Conservation (phyloP, 2,113 vertebrate species). For the Lontra canadensis region DNA sequence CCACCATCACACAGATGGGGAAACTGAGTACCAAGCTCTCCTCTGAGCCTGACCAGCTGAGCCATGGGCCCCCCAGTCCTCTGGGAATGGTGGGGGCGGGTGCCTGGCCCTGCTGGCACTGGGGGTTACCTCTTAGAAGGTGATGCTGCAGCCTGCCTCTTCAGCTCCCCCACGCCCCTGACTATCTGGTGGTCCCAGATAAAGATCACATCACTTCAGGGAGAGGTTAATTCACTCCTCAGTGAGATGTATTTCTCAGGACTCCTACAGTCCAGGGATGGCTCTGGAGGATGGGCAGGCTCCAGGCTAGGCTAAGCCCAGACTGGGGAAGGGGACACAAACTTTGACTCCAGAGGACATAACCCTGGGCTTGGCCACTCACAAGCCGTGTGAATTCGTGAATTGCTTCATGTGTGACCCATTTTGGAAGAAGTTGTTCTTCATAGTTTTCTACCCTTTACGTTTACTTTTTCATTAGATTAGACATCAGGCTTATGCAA, state of each 20-base stretch:
- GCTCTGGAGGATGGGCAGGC: neutral
- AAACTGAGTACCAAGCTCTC: neutral
- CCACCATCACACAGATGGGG: neutral
- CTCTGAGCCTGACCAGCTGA: neutral
- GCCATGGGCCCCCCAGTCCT: rapidly evolving
- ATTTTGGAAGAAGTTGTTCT: neutral
- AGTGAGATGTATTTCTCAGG: neutral
- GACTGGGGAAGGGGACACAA: neutral
- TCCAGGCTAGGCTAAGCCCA: neutral
- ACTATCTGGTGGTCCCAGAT: neutral
- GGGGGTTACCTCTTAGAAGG: neutral
- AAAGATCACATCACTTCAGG: neutral
- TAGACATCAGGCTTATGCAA: neutral
- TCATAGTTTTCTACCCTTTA: neutral
- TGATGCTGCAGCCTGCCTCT: neutral
- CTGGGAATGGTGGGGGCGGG: neutral
- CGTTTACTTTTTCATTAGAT: neutral
- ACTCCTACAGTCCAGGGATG: neutral
- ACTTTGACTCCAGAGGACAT: neutral
- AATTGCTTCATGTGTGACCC: neutral
- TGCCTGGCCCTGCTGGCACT: neutral
- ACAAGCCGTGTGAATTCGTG: neutral
- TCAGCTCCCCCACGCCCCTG: neutral
- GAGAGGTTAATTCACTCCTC: neutral
- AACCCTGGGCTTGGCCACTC: neutral